Conservation (phyloP, 1,140 invertebrate genomes). For the Zaprionus inermis region DNA sequence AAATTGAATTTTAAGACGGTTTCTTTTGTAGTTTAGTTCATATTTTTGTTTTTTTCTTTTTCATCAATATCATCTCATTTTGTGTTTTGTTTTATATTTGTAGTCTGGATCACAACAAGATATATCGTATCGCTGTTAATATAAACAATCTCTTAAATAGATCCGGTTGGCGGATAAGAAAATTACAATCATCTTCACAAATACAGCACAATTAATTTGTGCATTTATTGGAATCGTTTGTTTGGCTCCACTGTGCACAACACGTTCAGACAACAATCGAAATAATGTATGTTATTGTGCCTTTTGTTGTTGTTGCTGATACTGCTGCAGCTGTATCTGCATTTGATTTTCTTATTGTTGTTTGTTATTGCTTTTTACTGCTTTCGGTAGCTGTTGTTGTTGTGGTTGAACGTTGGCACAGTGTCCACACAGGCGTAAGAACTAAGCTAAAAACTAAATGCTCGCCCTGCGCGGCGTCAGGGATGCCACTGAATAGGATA, state of each 20-base stretch:
- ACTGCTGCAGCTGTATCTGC: background rate
- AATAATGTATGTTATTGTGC: slow-evolving; percentile 50
- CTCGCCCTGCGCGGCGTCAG: slow-evolving; percentile 58
- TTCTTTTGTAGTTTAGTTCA: slow-evolving; percentile 16
- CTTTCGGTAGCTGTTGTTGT: slow-evolving; percentile 28
- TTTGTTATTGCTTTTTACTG: slow-evolving; percentile 6
- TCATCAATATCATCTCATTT: background rate
- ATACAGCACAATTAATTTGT: slow-evolving; percentile 79
- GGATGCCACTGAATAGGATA: slow-evolving; percentile 2
- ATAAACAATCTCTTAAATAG: slow-evolving; percentile 39
- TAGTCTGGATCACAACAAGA: slow-evolving; percentile 31
- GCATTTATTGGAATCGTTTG: slow-evolving; percentile 80
- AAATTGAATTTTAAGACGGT: slow-evolving; percentile 37
- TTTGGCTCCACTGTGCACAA: slow-evolving; percentile 24
- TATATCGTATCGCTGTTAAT: slow-evolving; percentile 32
- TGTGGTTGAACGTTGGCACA: slow-evolving; percentile 41
- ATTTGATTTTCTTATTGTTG: slow-evolving; percentile 21
- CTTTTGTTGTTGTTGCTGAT: slow-evolving; percentile 14
- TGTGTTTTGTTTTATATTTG: slow-evolving; percentile 5
- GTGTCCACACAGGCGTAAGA: slow-evolving; percentile 68
- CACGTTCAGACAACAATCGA: slow-evolving; percentile 20
- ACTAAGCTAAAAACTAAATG: slow-evolving; percentile 82
- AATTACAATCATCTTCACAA: slow-evolving; percentile 54
- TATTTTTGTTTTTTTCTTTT: background rate
- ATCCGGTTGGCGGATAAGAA: slow-evolving; percentile 32